A percentile compares a stretch with the other conserved stretches of the same genome.
Conservation (phyloP, 2,888 invertebrate species). For the Cyaniris semiargus region DNA sequence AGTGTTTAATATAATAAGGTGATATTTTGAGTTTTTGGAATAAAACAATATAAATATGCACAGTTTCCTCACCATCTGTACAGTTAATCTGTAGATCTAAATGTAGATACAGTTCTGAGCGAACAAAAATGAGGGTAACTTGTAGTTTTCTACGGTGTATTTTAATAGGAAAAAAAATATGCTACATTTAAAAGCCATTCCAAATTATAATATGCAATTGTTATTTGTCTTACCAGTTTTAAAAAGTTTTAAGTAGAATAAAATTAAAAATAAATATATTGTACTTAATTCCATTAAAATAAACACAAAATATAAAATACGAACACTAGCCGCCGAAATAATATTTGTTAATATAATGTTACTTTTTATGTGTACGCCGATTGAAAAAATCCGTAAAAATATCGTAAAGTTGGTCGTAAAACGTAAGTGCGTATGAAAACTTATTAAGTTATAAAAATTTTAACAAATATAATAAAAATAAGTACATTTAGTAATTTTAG, state of each 20-base stretch:
- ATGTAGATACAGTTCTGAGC: background rate
- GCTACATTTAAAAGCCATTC: background rate
- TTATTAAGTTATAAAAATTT: conserved; percentile 18
- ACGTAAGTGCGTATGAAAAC: background rate
- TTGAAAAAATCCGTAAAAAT: conserved; percentile 22
- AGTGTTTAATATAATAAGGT: too few relatives aligned
- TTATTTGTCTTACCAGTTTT: background rate
- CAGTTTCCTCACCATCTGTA: too few relatives aligned
- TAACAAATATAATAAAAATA: conserved; percentile 23
- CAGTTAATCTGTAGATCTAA: too few relatives aligned
- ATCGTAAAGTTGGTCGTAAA: conserved; percentile 22
- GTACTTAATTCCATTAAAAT: background rate
- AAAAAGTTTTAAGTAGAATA: background rate
- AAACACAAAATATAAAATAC: conserved; percentile 16
- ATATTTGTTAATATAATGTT: conserved; percentile 13
- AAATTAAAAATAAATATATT: conserved; percentile 3
- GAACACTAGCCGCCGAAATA: background rate
- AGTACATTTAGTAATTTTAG: background rate
- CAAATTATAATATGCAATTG: background rate
- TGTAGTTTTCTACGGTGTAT: background rate
- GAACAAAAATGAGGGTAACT: background rate
- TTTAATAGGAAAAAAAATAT: background rate
- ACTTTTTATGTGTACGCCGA: conserved; percentile 7
- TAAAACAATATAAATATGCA: too few relatives aligned
- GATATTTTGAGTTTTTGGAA: too few relatives aligned